Evolutionary conservation across 2,797 vertebrate species (phyloP).

Genomic region (Pipistrellus nathusii): DNA sequence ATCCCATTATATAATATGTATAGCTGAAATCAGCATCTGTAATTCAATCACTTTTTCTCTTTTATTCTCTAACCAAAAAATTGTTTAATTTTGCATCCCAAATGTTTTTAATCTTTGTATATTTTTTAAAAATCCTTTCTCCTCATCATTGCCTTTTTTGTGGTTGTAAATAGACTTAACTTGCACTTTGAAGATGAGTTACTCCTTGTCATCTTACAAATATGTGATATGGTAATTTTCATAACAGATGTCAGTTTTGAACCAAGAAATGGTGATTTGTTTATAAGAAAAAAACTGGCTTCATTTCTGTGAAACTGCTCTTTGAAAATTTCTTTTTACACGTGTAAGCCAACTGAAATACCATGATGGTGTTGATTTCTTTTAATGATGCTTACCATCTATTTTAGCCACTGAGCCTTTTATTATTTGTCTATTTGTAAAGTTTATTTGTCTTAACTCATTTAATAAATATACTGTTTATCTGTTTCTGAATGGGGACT

Average conservation of each 20-base stretch:
- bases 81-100: constrained; percentile 82
- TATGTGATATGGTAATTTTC: constrained; percentile 83
- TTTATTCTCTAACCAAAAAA: constrained; percentile 77
- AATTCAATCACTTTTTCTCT: constrained; percentile 80
- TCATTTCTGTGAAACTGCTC: constrained; percentile 86
- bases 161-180: constrained; percentile 84
- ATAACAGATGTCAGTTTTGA: constrained; percentile 85
- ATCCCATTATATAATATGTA: constrained; percentile 77
- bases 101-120: constrained; percentile 85
- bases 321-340: constrained; percentile 85
- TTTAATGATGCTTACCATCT: constrained; percentile 85
- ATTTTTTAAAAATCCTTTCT: constrained; percentile 82
- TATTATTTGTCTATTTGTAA: constrained; percentile 90
- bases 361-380: constrained; percentile 85
- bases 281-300: constrained; percentile 84
- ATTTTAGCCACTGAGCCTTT: constrained; percentile 88
- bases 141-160: constrained; percentile 82
- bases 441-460: constrained; percentile 89
- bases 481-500: constrained; percentile 90
- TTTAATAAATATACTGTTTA: constrained; percentile 91
- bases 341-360: constrained; percentile 85
- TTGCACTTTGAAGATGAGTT: constrained; percentile 83
- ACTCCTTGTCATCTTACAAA: constrained; percentile 82
- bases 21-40: constrained; percentile 79
- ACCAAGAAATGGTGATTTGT: constrained; percentile 86